phyloP scores from a whole-genome alignment of 2,888 invertebrate genomes.

The Hyalella azteca region DNA sequence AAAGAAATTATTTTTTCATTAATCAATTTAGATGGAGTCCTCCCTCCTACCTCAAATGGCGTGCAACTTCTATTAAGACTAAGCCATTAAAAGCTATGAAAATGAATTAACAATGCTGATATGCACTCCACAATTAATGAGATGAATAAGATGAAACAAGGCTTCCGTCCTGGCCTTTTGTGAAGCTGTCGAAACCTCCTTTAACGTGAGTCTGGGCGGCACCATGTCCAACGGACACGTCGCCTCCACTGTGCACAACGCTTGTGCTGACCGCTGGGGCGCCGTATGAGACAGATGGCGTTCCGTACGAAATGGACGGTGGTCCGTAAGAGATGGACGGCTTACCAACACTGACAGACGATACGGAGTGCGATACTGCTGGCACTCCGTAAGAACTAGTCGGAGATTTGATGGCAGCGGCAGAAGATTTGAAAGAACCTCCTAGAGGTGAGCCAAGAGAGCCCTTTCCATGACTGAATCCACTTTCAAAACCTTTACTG shows the following conservation, averaged over 20 bases:
- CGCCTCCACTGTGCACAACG: not conserved
- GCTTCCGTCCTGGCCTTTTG: not conserved
- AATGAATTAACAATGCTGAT: not conserved
- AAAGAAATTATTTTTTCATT: not conserved
- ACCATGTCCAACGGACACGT: not conserved
- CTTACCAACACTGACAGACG: slow-evolving; percentile 15
- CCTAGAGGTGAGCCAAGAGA: not conserved
- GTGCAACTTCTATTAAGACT: not conserved
- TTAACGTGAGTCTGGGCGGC: not conserved
- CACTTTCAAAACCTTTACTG: not conserved
- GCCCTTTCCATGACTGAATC: not conserved
- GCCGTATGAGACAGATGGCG: slow-evolving; percentile 9
- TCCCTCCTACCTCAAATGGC: not conserved
- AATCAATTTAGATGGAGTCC: not conserved
- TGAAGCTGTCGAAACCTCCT: not conserved
- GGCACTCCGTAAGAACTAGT: not conserved
- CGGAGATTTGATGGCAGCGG: not conserved
- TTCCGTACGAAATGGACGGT: slow-evolving; percentile 10
- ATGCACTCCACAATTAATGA: not conserved
- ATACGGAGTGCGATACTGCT: not conserved
- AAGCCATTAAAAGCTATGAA: not conserved
- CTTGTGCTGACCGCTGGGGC: slow-evolving; percentile 19
- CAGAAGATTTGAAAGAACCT: slow-evolving; percentile 17
- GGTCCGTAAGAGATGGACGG: slow-evolving; percentile 19
- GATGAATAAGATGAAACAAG: slow-evolving; percentile 25